These are phyloP conservation scores for Drosophila neocordata DNA, from an alignment of 1,140 invertebrate species.

Conservation along the genomic window DNA sequence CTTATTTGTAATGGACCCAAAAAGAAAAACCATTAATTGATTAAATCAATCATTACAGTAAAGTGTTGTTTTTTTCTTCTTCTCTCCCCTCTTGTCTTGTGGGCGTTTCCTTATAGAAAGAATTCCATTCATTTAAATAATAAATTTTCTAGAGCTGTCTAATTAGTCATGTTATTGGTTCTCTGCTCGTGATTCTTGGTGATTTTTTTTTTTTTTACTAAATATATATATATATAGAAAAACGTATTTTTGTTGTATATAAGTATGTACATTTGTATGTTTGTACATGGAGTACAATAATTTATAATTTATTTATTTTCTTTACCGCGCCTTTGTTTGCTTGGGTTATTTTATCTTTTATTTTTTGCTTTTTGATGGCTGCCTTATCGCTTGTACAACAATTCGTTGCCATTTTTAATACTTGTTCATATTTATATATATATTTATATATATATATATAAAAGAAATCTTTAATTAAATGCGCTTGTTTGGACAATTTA, in stretches of 20 bases:
- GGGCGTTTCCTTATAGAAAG: constrained; percentile 26
- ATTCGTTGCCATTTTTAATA: constrained; percentile 14
- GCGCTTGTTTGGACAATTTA: constrained; percentile 20
- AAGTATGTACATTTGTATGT: constrained; percentile 11
- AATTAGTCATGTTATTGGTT: constrained; percentile 62
- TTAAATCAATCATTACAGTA: constrained; percentile 19
- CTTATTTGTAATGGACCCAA: constrained; percentile 14
- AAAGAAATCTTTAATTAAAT: constrained; percentile 56
- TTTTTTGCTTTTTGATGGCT: constrained; percentile 17
- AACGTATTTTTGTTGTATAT: neutral
- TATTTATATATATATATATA: constrained; percentile 30
- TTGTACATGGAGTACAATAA: constrained; percentile 37
- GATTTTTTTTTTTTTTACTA: constrained; percentile 8
- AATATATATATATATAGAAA: neutral
- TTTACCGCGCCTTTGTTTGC: constrained; percentile 46
- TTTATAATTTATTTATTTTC: constrained; percentile 30
- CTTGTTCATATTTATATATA: constrained; percentile 33
- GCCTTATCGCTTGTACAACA: constrained; percentile 33
- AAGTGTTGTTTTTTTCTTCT: too few species aligned
- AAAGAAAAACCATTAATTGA: constrained; percentile 1
- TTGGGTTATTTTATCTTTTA: constrained; percentile 39
- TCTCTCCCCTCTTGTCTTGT: constrained; percentile 2
- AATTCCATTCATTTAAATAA: constrained; percentile 10
- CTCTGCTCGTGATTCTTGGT: constrained; percentile 11
- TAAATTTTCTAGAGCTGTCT: constrained; percentile 19